These are phyloP conservation scores for Spilarctia lutea DNA, from an alignment of 2,888 invertebrate genomes.

Conservation along the genomic window DNA sequence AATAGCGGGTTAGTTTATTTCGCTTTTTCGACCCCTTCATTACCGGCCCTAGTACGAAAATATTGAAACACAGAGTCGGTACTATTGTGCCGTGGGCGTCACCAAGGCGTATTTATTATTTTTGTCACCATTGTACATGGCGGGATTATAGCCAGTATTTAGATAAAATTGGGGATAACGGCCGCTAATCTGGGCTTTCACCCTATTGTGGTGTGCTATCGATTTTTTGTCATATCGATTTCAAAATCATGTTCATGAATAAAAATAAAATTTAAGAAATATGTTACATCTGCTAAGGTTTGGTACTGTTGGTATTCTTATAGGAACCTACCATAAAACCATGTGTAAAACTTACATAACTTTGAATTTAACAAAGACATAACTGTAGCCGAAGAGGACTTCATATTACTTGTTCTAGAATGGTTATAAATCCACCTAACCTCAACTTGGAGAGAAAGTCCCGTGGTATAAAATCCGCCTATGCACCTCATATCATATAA, in stretches of 20 bases:
- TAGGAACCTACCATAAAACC: too few relatives aligned
- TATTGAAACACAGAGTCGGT: constrained; percentile 70
- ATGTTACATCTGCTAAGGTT: too few relatives aligned
- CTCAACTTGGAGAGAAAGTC: too few relatives aligned
- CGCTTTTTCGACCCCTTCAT: constrained; percentile 71
- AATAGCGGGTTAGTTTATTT: constrained; percentile 76
- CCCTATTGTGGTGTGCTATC: constrained; percentile 67
- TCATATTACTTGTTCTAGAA: background rate
- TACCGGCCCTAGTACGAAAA: constrained; percentile 79
- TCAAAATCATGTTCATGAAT: background rate
- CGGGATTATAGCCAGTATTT: constrained; percentile 83
- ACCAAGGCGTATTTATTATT: constrained; percentile 82
- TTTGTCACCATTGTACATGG: constrained; percentile 83
- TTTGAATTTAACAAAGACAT: background rate
- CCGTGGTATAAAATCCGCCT: too few relatives aligned
- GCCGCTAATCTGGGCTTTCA: constrained; percentile 78
- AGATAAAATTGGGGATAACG: constrained; percentile 86
- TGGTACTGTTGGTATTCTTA: too few relatives aligned
- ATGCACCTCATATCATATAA: too few relatives aligned
- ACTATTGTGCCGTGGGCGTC: constrained; percentile 72
- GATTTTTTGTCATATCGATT: constrained; percentile 62
- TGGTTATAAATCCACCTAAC: background rate
- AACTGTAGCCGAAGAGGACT: background rate
- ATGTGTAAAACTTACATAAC: background rate
- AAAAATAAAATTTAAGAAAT: background rate